These are phyloP conservation scores for Prietella phreatophila DNA, from an alignment of 2,113 vertebrate genomes.

Conservation along the genomic window DNA sequence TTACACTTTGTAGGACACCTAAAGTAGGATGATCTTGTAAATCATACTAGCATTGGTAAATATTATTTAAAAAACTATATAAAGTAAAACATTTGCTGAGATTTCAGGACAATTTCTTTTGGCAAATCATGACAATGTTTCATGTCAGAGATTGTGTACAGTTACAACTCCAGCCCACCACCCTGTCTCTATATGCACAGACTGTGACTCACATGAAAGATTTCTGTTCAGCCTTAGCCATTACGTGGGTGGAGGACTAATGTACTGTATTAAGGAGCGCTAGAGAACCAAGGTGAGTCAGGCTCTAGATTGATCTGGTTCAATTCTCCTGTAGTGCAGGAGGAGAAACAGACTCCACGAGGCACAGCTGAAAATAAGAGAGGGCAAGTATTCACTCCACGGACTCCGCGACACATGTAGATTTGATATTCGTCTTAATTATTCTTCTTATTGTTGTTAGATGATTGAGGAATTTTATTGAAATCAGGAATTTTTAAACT, in stretches of 20 bases:
- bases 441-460: neutral
- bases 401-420: neutral
- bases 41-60: neutral
- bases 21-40: neutral
- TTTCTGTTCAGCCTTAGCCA: constrained; percentile 26
- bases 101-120: neutral
- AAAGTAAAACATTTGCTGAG: neutral
- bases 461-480: neutral
- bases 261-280: constrained; percentile 56
- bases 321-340: constrained; percentile 52
- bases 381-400: constrained; percentile 43
- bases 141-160: neutral
- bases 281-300: constrained; percentile 47
- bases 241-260: constrained; percentile 45
- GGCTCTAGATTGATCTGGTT: constrained; percentile 55
- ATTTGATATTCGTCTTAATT: neutral
- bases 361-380: constrained; percentile 32
- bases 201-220: constrained; percentile 38
- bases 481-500: neutral
- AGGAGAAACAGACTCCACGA: constrained; percentile 44
- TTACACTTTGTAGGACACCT: neutral
- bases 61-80: neutral
- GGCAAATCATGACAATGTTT: neutral
- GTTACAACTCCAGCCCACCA: neutral
- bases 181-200: neutral